Evolutionary conservation across 2,888 invertebrate species (phyloP).

Genomic region (Thecophora atra): DNA sequence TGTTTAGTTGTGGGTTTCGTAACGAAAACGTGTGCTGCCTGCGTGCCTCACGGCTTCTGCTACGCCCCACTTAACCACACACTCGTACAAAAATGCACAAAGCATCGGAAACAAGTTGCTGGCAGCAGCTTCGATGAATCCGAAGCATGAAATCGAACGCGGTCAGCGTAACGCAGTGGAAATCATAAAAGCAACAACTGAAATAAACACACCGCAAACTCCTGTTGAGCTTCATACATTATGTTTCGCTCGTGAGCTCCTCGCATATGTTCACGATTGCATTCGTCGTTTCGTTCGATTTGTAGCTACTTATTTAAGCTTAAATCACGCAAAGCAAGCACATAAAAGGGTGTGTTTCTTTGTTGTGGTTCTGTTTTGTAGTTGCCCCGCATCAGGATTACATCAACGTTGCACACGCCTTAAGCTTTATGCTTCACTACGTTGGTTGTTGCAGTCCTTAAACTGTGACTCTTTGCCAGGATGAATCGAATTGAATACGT

Average conservation of each 20-base stretch:
- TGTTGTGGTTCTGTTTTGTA: neutral
- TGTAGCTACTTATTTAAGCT: neutral
- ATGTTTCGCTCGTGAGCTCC: neutral
- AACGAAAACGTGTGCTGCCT: neutral
- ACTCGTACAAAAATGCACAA: too few species aligned
- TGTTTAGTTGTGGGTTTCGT: neutral
- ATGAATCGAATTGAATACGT: too few species aligned
- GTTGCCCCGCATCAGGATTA: neutral
- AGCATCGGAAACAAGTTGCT: neutral
- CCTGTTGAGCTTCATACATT: conserved; percentile 12
- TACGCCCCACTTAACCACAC: neutral
- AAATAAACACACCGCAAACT: neutral
- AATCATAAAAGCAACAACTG: conserved; percentile 5
- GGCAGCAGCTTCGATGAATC: neutral
- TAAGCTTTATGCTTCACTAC: too few species aligned
- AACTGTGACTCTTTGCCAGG: too few species aligned
- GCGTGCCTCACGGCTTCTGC: neutral
- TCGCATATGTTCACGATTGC: neutral
- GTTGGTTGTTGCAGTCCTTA: too few species aligned
- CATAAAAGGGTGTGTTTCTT: neutral
- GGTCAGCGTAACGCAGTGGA: conserved; percentile 10
- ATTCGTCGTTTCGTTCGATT: neutral
- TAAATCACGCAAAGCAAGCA: too few species aligned
- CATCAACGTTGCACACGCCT: neutral
- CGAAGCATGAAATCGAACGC: conserved; percentile 10